These are phyloP conservation scores for Belgica antarctica DNA, from an alignment of 2,888 invertebrate genomes.

Conservation along the genomic window DNA sequence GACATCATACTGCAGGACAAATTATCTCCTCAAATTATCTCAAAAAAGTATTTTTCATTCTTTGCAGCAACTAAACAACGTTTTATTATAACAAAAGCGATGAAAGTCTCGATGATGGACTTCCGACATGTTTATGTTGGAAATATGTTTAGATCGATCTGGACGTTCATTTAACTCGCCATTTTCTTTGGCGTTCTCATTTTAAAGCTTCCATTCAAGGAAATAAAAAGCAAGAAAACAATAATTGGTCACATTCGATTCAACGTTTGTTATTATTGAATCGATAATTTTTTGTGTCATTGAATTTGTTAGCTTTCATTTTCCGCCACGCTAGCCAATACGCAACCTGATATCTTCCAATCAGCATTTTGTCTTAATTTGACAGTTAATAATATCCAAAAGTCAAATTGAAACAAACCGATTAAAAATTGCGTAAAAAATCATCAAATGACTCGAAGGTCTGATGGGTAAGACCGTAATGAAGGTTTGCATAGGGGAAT, in stretches of 20 bases:
- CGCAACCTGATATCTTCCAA: constrained; percentile 19
- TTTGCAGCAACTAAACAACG: too few relatives aligned
- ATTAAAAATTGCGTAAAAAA: neutral
- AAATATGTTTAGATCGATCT: too few relatives aligned
- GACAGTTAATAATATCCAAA: constrained; percentile 6
- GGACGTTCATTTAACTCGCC: neutral
- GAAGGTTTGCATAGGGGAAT: neutral
- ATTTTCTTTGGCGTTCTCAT: too few relatives aligned
- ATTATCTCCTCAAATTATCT: too few relatives aligned
- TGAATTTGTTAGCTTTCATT: neutral
- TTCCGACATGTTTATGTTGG: neutral
- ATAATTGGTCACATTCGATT: too few relatives aligned
- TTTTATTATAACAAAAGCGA: neutral
- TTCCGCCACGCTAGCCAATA: neutral
- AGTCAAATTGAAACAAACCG: neutral
- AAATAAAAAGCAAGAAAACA: neutral
- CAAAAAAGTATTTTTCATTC: too few relatives aligned
- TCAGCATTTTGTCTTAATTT: constrained; percentile 26
- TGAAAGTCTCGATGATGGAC: neutral
- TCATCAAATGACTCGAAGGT: too few relatives aligned
- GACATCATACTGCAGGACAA: neutral
- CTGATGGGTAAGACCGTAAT: neutral
- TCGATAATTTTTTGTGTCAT: constrained; percentile 1
- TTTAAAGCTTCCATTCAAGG: too few relatives aligned
- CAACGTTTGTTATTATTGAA: neutral